Conservation (phyloP, 1,140 invertebrate species). For the Drosophila sulfurigaster region DNA sequence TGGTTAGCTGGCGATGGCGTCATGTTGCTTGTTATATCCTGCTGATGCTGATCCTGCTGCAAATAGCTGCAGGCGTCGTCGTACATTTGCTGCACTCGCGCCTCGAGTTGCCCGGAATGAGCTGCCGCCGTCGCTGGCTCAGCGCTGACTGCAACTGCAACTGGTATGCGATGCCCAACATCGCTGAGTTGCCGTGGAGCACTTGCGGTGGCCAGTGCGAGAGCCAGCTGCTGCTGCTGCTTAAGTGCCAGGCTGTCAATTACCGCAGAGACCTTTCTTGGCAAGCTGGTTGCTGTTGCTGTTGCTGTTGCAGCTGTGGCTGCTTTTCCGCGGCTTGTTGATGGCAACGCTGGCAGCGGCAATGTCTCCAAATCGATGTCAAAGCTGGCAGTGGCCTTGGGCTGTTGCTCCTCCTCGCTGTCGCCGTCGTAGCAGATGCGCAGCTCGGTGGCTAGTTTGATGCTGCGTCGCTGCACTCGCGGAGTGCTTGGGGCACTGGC, state of each 20-base stretch:
- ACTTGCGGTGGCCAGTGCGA: conserved; percentile 42
- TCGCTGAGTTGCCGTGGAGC: not conserved
- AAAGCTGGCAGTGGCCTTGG: conserved; percentile 34
- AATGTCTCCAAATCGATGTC: conserved; percentile 68
- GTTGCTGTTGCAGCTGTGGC: conserved; percentile 44
- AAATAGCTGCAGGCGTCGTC: conserved; percentile 75
- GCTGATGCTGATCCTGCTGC: conserved; percentile 53
- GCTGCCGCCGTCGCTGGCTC: conserved; percentile 29
- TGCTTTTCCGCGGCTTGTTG: not conserved
- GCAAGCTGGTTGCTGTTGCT: conserved; percentile 24
- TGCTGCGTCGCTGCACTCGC: conserved; percentile 69
- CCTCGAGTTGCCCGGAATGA: conserved; percentile 24
- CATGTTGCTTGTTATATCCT: conserved; percentile 31
- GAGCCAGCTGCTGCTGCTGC: conserved; percentile 72
- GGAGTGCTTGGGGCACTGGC: conserved; percentile 33
- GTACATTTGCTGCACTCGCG: conserved; percentile 68
- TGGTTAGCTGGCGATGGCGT: conserved; percentile 44
- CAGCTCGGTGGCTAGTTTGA: conserved; percentile 78
- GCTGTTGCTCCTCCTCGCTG: conserved; percentile 62
- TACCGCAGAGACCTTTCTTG: conserved; percentile 41
- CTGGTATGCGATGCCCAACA: conserved; percentile 58
- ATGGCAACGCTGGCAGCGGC: conserved; percentile 62
- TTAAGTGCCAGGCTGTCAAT: conserved; percentile 76
- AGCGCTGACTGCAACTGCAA: conserved; percentile 41
- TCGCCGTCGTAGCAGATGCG: conserved; percentile 74